Base-by-base conservation (phyloP, 2,797 vertebrate species). In the Kryptopterus vitreolus region DNA sequence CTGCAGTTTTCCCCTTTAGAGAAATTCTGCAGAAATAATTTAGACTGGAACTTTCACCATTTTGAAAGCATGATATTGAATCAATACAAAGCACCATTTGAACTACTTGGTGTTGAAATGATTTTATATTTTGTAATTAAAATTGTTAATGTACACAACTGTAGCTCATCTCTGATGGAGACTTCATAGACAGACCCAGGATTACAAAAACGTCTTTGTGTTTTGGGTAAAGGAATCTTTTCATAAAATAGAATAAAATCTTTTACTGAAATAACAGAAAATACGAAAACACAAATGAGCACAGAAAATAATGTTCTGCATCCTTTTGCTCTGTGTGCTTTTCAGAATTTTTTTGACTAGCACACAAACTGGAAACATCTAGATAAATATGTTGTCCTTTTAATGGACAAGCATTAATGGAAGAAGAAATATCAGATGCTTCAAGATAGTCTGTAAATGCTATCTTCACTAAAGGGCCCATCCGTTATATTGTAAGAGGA, bases 381-480 rank as follows among this genome's bases (percentile, higher is more conserved):
- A 52, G 43, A 76, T 4, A 48, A 33, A 66, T 12, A 57, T 31
- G 4, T 22, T 61, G 12, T 15, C 76, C 73, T 93, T 89, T 98
- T 96, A 96, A 96, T 95, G 95, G 88, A n/a, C 96, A 98, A 86
- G 96, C 95, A 71, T 91, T 94, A 76, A 98, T 92, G 73, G 96
- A 95, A 4, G 93, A 94, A 16, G 92, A 93, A 22, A 97, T 95
- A 87, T 96, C 96, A 0, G 94, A 93, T 16, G 93, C 90, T 22
- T 92, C 94, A 22, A 98, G 92, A 50, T 96, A 70, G 46, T 96
- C 95, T 10, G 92, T 95, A 35, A 98, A 91, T 80, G 94, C 95
- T 96, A 98, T 98, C 68, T 83, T 91, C 11, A 57, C 29, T 43
- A 13, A 11, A 46, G 76, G 33, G 57, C 63, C 38, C 58, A n/a